A percentile compares a stretch with the other conserved stretches of the same genome.
Conservation (phyloP, 2,113 vertebrate genomes). For the Clarias gariepinus region DNA sequence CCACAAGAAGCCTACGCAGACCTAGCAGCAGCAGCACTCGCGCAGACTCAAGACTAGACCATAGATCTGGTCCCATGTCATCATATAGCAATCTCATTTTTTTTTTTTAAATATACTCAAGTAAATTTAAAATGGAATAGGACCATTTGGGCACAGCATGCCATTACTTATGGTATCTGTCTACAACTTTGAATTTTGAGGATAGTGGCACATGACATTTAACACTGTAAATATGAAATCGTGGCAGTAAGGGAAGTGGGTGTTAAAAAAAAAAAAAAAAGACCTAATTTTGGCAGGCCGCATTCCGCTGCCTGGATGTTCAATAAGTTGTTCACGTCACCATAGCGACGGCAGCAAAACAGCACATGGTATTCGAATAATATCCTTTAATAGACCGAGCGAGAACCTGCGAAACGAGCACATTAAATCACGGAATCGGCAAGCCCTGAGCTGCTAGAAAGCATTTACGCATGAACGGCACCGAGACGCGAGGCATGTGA, state of each 20-base stretch:
- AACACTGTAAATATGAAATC: not conserved
- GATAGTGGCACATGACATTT: not conserved
- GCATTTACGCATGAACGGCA: not conserved
- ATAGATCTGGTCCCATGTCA: not conserved
- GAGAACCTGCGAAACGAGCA: not conserved
- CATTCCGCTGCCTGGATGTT: not conserved
- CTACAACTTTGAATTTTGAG: not conserved
- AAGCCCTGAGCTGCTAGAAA: not conserved
- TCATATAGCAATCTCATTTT: not conserved
- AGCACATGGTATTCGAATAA: conserved; percentile 8
- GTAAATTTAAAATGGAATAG: not conserved
- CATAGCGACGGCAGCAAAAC: not conserved
- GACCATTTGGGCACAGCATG: not conserved
- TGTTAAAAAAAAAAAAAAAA: not conserved
- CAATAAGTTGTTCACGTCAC: not conserved
- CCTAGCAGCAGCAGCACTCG: not conserved
- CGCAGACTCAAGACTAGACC: not conserved
- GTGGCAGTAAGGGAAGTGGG: not conserved
- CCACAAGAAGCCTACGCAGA: not conserved
- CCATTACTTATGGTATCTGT: not conserved
- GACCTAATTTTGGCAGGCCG: not conserved
- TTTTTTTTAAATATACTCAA: not conserved
- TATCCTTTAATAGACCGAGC: not conserved
- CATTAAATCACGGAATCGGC: not conserved
- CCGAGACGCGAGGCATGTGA: not conserved